Evolutionary conservation across 2,888 invertebrate species (phyloP), one percentile per base, ranked within the genome.

Genomic region (Drosophila eohydei): DNA sequence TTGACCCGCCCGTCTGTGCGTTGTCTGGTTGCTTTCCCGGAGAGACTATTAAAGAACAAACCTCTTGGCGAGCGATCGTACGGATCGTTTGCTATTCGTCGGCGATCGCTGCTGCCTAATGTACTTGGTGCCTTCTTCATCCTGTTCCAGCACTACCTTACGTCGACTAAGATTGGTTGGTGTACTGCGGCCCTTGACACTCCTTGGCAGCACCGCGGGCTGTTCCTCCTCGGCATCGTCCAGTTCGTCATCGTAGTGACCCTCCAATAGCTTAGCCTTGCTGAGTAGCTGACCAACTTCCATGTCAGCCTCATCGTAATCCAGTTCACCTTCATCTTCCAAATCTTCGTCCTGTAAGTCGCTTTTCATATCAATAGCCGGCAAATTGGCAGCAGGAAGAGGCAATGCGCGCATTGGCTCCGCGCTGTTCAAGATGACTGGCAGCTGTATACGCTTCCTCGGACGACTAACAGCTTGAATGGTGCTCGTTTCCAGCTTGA

Each of bases 1-100:
- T 48, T 55, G 69, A 50, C 57, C 62, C 66, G 41, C 68, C 70
- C 65, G 54, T 65, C 52, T 63, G 63, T 73, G 72, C 81, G 77
- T 79, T 61, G 71, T 59, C 67, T 87, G 77, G 88, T 65, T 84
- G 85, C 83, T 76, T 80, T 74, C 52, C 12, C 62, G 61, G 67
- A 8, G 16, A n/a, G 26, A 32, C 32, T 28, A 38, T 28, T 28
- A 41, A 12, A 64, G 11, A 71, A 91, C 92, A 87, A 85, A 92
- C 92, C 91, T 91, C 59, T 58, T 55, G 5, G 50, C 14, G 26
- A 52, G 40, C 32, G 51, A 32, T 14, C 46, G 28, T 3, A 66
- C 54, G 8, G 51, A 40, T 30, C 34, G 52, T 30, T 52, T 36
- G 54, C 44, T 46, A 3, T 38, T 59, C 2, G 38, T 58, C 9